phyloP scores from a whole-genome alignment of 1,140 invertebrate species.

The Aplysia californica region DNA sequence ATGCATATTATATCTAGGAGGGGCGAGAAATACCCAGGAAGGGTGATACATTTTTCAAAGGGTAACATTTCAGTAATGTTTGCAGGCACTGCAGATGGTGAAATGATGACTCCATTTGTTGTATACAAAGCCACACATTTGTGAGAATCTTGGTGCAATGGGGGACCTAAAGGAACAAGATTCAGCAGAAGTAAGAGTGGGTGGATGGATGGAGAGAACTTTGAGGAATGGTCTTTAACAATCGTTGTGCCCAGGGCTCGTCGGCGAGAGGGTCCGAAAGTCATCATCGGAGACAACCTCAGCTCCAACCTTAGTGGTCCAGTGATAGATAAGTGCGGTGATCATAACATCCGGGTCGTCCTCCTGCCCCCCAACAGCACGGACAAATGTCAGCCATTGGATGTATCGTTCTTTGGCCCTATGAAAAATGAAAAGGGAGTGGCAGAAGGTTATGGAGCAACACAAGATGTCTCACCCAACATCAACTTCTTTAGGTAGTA shows the following conservation, averaged over 20 bases:
- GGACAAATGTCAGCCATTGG: slow-evolving; percentile 40
- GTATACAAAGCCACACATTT: slow-evolving; percentile 60
- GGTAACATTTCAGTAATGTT: slow-evolving; percentile 15
- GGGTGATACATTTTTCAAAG: slow-evolving; percentile 58
- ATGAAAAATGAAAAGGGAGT: slow-evolving; percentile 43
- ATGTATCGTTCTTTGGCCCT: slow-evolving; percentile 43
- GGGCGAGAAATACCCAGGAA: slow-evolving; percentile 62
- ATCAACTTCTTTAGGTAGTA: not conserved
- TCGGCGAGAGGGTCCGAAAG: slow-evolving; percentile 51
- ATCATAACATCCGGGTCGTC: slow-evolving; percentile 35
- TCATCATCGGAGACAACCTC: slow-evolving; percentile 68
- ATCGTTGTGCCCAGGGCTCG: slow-evolving; percentile 43
- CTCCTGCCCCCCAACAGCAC: slow-evolving; percentile 36
- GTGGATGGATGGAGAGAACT: slow-evolving; percentile 60
- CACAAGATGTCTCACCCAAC: not conserved
- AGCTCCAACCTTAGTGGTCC: slow-evolving; percentile 57
- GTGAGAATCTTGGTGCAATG: slow-evolving; percentile 53
- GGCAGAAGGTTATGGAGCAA: slow-evolving; percentile 36
- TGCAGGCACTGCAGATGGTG: slow-evolving; percentile 42
- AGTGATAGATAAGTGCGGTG: slow-evolving; percentile 17
- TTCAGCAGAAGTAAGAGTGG: slow-evolving; percentile 56
- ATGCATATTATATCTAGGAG: slow-evolving; percentile 54
- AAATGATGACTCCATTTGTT: slow-evolving; percentile 54
- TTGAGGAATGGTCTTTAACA: slow-evolving; percentile 57
- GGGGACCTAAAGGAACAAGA: slow-evolving; percentile 42